These are phyloP conservation scores for Nanorana parkeri DNA, from an alignment of 2,113 vertebrate species.

Conservation along the genomic window DNA sequence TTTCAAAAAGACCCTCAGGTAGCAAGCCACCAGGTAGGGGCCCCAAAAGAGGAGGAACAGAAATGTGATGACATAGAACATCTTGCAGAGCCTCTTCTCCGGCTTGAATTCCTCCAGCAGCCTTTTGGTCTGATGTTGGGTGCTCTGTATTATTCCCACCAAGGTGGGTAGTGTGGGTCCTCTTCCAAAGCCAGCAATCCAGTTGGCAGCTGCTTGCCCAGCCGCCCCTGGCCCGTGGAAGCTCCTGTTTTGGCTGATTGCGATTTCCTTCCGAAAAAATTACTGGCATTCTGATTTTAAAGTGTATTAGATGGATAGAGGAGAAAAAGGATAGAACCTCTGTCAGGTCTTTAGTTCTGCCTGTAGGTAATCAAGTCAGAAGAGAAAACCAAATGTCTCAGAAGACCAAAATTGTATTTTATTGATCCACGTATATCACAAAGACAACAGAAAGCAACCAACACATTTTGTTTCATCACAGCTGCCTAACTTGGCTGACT, in stretches of 20 bases:
- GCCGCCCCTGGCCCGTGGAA: slow-evolving; percentile 95
- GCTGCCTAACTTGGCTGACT: no score
- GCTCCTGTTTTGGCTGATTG: slow-evolving; percentile 97
- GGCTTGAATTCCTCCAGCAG: slow-evolving; percentile 96
- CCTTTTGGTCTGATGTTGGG: slow-evolving; percentile 85
- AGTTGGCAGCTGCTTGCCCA: slow-evolving; percentile 93
- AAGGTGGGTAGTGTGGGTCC: slow-evolving; percentile 93
- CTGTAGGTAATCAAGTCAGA: no score
- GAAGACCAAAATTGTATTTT: no score
- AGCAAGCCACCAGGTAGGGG: slow-evolving; percentile 92
- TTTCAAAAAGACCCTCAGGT: slow-evolving; percentile 88
- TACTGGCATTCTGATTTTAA: no score
- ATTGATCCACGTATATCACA: no score
- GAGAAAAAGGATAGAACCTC: no score
- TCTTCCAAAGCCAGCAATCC: slow-evolving; percentile 94
- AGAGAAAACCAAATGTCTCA: no score
- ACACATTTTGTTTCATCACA: no score
- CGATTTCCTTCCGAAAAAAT: no score
- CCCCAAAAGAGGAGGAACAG: slow-evolving; percentile 92
- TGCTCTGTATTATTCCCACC: slow-evolving; percentile 89
- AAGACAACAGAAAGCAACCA: no score
- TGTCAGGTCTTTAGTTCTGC: no score
- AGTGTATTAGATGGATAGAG: no score
- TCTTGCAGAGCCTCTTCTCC: slow-evolving; percentile 94
- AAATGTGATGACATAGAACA: slow-evolving; percentile 96